A percentile compares a stretch with the other conserved stretches of the same genome.
Evolutionary conservation across 2,113 vertebrate species (phyloP).

Genomic region (Neogale vison): DNA sequence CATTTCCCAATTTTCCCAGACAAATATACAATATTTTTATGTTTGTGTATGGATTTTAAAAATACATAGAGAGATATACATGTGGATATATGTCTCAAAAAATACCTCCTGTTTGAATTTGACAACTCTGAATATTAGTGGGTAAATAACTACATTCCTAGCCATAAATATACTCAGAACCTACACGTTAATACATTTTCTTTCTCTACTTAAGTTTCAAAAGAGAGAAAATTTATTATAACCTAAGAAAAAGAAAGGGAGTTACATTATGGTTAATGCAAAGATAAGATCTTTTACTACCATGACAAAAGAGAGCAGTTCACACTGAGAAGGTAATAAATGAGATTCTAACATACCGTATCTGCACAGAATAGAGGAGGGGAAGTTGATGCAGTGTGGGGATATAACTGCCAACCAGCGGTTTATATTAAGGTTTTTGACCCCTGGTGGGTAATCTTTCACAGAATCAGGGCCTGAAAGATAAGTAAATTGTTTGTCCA

Average conservation of each 20-base stretch:
- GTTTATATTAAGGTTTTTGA: neutral
- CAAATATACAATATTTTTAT: neutral
- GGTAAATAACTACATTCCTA: neutral
- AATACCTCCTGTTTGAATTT: neutral
- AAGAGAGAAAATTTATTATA: neutral
- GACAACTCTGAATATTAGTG: neutral
- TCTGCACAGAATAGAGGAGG: neutral
- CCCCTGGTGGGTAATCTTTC: neutral
- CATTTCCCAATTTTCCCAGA: neutral
- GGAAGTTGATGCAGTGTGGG: neutral
- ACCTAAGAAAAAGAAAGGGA: neutral
- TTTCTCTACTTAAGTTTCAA: neutral
- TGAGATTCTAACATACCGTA: neutral
- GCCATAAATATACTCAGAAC: neutral
- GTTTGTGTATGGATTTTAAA: neutral
- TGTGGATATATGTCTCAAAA: neutral
- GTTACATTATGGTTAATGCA: neutral
- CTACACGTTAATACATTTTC: neutral
- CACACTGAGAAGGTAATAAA: neutral
- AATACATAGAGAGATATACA: neutral
- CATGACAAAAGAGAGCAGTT: neutral
- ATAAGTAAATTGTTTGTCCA: neutral
- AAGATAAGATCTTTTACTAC: neutral
- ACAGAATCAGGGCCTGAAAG: neutral
- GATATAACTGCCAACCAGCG: neutral